These are phyloP conservation scores for Polypterus senegalus DNA, from an alignment of 2,113 vertebrate genomes.

Conservation along the genomic window DNA sequence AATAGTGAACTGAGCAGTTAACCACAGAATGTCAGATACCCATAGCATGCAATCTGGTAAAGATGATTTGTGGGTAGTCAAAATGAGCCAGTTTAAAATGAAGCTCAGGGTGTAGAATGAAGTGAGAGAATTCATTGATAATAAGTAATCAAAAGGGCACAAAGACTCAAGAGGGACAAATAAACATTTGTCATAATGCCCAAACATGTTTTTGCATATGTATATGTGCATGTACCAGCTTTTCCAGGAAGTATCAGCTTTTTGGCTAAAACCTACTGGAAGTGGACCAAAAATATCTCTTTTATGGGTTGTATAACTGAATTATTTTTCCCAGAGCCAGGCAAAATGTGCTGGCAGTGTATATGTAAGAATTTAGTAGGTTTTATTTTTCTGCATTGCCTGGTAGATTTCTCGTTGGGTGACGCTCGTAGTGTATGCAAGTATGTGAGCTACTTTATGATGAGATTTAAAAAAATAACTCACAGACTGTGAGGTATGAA, in stretches of 20 bases:
- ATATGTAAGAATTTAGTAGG: no score
- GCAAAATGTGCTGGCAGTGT: no score
- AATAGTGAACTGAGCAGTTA: no score
- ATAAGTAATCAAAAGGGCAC: neutral
- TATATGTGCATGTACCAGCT: neutral
- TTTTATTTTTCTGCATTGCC: no score
- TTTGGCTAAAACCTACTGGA: neutral
- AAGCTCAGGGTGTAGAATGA: slow-evolving; percentile 10
- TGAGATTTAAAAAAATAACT: neutral
- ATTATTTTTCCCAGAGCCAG: no score
- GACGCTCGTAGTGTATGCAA: neutral
- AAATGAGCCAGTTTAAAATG: slow-evolving; percentile 23
- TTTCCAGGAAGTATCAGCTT: neutral
- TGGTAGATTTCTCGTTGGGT: neutral
- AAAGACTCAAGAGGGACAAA: neutral
- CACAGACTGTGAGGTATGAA: neutral
- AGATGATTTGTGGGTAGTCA: slow-evolving; percentile 18
- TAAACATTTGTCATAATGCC: neutral
- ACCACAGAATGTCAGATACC: neutral
- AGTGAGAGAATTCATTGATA: neutral
- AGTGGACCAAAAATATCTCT: slow-evolving; percentile 3
- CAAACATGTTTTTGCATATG: no score
- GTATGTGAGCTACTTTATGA: neutral
- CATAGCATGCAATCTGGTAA: slow-evolving; percentile 31
- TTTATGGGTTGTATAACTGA: no score